Conservation (phyloP, 2,797 vertebrate genomes). For the Parauchenoglanis ngamensis region DNA sequence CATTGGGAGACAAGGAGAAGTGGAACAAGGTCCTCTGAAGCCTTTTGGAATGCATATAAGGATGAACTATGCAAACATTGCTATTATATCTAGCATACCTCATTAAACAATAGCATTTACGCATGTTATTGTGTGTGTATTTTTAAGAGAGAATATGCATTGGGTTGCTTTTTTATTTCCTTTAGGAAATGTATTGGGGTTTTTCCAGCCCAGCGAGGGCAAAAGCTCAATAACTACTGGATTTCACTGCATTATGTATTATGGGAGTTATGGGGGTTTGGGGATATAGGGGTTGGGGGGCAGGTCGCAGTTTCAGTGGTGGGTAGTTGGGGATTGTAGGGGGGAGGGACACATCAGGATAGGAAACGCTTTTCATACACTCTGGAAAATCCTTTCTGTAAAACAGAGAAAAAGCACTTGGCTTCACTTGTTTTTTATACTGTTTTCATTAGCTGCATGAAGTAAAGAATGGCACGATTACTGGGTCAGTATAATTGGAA, state of each 20-base stretch:
- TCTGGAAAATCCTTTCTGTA: not conserved
- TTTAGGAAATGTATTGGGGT: not conserved
- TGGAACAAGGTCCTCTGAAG: not conserved
- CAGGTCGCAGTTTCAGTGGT: too few relatives aligned
- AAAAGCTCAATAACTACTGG: not conserved
- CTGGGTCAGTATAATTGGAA: conserved; percentile 36
- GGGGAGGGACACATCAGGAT: not conserved
- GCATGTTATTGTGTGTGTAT: not conserved
- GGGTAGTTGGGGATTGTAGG: not conserved
- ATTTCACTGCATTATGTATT: not conserved
- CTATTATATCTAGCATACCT: not conserved
- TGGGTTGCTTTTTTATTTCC: not conserved
- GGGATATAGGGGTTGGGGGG: not conserved
- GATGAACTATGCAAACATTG: not conserved
- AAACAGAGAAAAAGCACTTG: conserved; percentile 9
- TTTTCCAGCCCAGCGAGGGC: not conserved
- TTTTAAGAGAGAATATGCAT: not conserved
- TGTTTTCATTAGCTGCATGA: conserved; percentile 23
- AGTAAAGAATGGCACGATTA: not conserved
- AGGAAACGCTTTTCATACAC: conserved; percentile 37
- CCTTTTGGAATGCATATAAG: not conserved
- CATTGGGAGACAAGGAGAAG: not conserved
- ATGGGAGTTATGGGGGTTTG: not conserved
- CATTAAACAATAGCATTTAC: not conserved
- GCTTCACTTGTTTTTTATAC: conserved; percentile 15